Evolutionary conservation across 2,797 vertebrate genomes (phyloP), one percentile per base, ranked within the genome.

Genomic region (Pseudomugil gertrudae): DNA sequence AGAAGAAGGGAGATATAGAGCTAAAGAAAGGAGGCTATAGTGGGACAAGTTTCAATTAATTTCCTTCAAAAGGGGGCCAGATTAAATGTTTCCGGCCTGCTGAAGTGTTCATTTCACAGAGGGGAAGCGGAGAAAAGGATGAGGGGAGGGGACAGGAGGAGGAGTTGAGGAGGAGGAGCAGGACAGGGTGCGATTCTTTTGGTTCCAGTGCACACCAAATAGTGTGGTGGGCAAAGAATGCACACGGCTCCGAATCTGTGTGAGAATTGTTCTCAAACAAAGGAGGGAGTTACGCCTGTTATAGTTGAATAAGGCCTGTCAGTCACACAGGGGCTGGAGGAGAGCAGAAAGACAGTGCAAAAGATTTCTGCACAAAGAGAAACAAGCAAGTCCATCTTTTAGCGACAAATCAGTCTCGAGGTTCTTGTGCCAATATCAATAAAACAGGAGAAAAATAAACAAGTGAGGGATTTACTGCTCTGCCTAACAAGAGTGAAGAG

Each of bases 311-410:
- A 98, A 98, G 97, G 95, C 95, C 94, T 95, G 97, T 96, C 98
- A 97, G 96, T 98, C 97, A 99, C 96, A 98, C 96, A 96, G 96
- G 96, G 94, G 94, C 94, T 85, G 92, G 95, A 94, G 95, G 94
- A 95, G 95, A 95, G 92, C 92, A 91, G 94, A 94, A 96, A 95
- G 95, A 95, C 93, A 92, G 90, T 93, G 96, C 95, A 96, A 96
- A 96, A 96, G 97, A 94, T 96, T 96, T 95, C 93, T 94, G 95
- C 95, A 99, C 97, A 99, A 99, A 97, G 95, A 95, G 93, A 95
- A 98, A 99, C 98, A 98, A 98, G 97, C 95, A 97, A 98, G 96
- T 95, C 96, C 95, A 96, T 98, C 97, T 99, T 97, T 98, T 95
- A 95, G 96, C 93, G 92, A 97, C 95, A 96, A 96, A 95, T 95